Percentiles rank a stretch among this genome's conserved stretches.
Evolutionary conservation across 2,888 invertebrate genomes (phyloP).

Genomic region (Melanotus villosus): DNA sequence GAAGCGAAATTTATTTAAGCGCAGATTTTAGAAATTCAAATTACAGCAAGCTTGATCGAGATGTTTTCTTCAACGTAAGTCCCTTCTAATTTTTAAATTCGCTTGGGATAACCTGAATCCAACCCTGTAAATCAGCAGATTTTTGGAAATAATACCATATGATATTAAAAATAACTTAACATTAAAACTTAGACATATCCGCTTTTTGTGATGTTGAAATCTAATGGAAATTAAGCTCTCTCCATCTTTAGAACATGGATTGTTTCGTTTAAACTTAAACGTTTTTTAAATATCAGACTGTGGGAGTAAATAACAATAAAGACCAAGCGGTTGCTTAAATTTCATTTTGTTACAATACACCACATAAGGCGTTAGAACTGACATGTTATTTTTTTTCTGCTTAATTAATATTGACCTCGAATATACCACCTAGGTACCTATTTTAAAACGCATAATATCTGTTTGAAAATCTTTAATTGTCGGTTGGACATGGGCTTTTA

Average conservation of each 20-base stretch:
- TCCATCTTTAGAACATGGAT: neutral
- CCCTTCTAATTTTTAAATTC: too few species aligned
- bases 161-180: too few species aligned
- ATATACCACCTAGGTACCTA: neutral
- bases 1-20: slow-evolving; percentile 4
- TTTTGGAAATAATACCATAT: too few species aligned
- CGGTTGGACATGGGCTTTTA: too few species aligned
- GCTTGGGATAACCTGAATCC: too few species aligned
- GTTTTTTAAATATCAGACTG: slow-evolving; percentile 7
- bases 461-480: too few species aligned
- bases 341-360: neutral
- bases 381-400: neutral
- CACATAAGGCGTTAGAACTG: neutral
- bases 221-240: neutral
- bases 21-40: too few species aligned
- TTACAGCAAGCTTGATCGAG: too few species aligned
- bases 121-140: too few species aligned
- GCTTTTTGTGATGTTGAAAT: neutral
- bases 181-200: too few species aligned
- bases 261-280: neutral
- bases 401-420: neutral
- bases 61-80: too few species aligned
- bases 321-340: neutral
- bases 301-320: slow-evolving; percentile 8
- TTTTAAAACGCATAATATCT: neutral